Conservation (phyloP, 2,888 invertebrate genomes). For the Macrophya annulata region DNA sequence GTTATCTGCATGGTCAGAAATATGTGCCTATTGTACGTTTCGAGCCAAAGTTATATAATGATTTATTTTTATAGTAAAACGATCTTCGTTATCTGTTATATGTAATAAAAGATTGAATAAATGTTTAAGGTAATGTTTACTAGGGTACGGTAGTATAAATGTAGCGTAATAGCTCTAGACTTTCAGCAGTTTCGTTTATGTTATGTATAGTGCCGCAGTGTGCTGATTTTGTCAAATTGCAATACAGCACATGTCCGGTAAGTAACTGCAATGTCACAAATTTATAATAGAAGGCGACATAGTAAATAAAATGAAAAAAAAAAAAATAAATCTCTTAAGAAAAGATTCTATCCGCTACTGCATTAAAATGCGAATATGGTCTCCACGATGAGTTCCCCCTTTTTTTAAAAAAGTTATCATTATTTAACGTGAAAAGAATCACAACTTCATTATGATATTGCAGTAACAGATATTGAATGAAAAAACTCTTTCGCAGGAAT, state of each 20-base stretch:
- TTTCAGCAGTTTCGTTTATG: conserved; percentile 56
- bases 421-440: background rate
- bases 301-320: conserved; percentile 41
- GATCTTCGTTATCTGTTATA: conserved; percentile 56
- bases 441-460: conserved; percentile 17
- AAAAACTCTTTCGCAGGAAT: background rate
- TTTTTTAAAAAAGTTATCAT: background rate
- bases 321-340: conserved; percentile 2
- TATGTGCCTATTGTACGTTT: conserved; percentile 69
- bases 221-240: conserved; percentile 55
- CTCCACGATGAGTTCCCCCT: background rate
- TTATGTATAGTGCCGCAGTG: conserved; percentile 69
- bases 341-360: conserved; percentile 22
- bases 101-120: conserved; percentile 62
- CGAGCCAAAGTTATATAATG: conserved; percentile 65
- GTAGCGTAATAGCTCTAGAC: conserved; percentile 59
- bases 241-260: conserved; percentile 61
- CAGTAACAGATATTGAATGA: conserved; percentile 42
- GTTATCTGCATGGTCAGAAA: conserved; percentile 64
- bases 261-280: conserved; percentile 64
- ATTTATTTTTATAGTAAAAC: conserved; percentile 60
- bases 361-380: conserved; percentile 36
- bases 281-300: conserved; percentile 51
- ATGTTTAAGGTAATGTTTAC: conserved; percentile 54
- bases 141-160: conserved; percentile 61